Conservation (phyloP, 1,140 invertebrate species). For the Liolophura sinensis region DNA sequence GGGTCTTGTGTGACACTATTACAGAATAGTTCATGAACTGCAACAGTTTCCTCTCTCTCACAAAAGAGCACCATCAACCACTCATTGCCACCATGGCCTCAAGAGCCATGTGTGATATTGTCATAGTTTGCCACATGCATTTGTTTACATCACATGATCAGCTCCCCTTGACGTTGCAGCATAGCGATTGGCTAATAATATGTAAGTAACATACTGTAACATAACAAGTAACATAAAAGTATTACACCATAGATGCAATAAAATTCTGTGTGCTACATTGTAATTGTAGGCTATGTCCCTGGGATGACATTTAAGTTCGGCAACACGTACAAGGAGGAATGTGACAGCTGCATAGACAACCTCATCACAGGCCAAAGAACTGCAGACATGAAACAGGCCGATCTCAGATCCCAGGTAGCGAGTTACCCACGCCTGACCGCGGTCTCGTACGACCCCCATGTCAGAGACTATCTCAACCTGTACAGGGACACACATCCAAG, state of each 20-base stretch:
- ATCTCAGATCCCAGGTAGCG: slow-evolving; percentile 37
- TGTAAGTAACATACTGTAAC: too few species aligned
- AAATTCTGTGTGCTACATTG: background rate
- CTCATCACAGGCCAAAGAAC: slow-evolving; percentile 42
- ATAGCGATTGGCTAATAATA: too few species aligned
- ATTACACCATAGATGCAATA: background rate
- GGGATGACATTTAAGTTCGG: slow-evolving; percentile 54
- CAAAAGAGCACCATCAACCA: too few species aligned
- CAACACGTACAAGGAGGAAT: slow-evolving; percentile 54
- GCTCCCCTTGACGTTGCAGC: too few species aligned
- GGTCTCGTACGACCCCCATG: slow-evolving; percentile 46
- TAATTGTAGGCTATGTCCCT: slow-evolving; percentile 56
- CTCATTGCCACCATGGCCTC: too few species aligned
- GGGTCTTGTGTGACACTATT: too few species aligned
- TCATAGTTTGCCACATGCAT: too few species aligned
- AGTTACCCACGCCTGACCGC: slow-evolving; percentile 43
- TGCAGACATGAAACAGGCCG: slow-evolving; percentile 35
- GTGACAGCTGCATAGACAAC: slow-evolving; percentile 53
- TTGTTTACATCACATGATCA: too few species aligned
- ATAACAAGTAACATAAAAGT: too few species aligned
- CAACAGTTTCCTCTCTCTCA: too few species aligned
- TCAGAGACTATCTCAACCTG: slow-evolving; percentile 45
- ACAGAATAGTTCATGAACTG: too few species aligned
- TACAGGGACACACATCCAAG: slow-evolving; percentile 51
- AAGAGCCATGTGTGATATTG: too few species aligned